Evolutionary conservation across 1,140 invertebrate species (phyloP).

Genomic region (Drosophila teissieri): DNA sequence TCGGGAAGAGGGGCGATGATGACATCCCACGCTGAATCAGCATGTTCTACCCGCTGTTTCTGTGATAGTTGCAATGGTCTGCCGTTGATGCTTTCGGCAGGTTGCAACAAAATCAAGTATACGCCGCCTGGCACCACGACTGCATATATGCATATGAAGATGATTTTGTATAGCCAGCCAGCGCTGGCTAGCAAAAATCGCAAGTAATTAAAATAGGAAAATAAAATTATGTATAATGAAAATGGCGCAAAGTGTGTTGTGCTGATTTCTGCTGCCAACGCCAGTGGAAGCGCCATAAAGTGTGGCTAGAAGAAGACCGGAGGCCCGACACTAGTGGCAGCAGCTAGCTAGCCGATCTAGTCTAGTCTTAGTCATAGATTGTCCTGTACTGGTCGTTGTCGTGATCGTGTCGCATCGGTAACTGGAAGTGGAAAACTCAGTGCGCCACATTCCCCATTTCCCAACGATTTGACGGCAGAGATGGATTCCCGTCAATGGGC

Average conservation of each 20-base stretch:
- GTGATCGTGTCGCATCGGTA: constrained; percentile 31
- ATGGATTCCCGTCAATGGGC: constrained; percentile 29
- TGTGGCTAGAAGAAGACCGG: constrained; percentile 40
- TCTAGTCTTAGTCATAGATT: constrained; percentile 69
- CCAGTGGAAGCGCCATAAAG: constrained; percentile 63
- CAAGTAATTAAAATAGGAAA: constrained; percentile 81
- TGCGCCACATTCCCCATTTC: constrained; percentile 6
- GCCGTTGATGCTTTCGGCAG: constrained; percentile 41
- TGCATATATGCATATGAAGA: constrained; percentile 51
- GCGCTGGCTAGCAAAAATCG: constrained; percentile 46
- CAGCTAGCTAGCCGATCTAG: constrained; percentile 57
- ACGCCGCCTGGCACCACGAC: constrained; percentile 31
- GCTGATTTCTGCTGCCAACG: constrained; percentile 50
- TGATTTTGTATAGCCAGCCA: constrained; percentile 37
- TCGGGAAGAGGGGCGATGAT: constrained; percentile 15
- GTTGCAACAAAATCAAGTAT: constrained; percentile 65
- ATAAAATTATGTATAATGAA: constrained; percentile 48
- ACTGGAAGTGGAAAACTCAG: constrained; percentile 40
- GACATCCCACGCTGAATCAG: constrained; percentile 60
- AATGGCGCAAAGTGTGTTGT: constrained; percentile 53
- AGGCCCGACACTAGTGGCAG: constrained; percentile 54
- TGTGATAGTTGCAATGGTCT: constrained; percentile 34
- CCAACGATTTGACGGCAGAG: neutral
- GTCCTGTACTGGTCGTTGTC: constrained; percentile 51
- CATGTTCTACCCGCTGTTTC: constrained; percentile 36